phyloP scores from a whole-genome alignment of 1,140 invertebrate species.

The Drosophila bipectinata region DNA sequence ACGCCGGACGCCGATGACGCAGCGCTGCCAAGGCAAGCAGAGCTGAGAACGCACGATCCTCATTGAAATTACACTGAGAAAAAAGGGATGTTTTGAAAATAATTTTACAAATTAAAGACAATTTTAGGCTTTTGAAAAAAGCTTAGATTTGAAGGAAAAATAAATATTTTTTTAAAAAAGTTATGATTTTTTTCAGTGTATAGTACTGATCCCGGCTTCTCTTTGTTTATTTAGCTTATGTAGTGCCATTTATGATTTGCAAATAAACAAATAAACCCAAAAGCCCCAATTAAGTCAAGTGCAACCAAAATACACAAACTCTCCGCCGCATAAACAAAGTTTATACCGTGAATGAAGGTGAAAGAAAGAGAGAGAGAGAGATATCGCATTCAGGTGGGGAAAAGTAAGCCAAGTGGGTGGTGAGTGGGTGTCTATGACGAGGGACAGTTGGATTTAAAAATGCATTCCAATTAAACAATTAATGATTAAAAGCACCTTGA shows the following conservation, averaged over 20 bases:
- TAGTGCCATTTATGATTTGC: no score
- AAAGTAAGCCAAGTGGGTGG: neutral
- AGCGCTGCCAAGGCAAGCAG: conserved; percentile 33
- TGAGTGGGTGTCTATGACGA: neutral
- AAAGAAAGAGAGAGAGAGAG: no score
- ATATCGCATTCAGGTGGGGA: neutral
- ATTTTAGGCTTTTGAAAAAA: no score
- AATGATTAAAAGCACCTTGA: conserved; percentile 21
- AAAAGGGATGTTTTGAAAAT: neutral
- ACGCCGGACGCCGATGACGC: conserved; percentile 57
- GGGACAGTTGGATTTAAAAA: neutral
- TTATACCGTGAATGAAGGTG: no score
- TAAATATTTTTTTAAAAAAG: no score
- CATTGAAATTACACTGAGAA: conserved; percentile 2
- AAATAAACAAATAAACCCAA: neutral
- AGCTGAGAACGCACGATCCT: conserved; percentile 13
- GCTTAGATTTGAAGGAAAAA: no score
- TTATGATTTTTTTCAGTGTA: neutral
- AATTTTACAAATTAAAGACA: neutral
- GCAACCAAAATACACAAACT: neutral
- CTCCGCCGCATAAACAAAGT: neutral
- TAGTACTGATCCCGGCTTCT: neutral
- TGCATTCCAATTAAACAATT: conserved; percentile 11
- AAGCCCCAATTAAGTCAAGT: no score
- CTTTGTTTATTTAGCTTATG: neutral